Evolutionary conservation across 2,113 vertebrate genomes (phyloP), one percentile per base, ranked within the genome.

Genomic region (Pseudopodoces humilis): DNA sequence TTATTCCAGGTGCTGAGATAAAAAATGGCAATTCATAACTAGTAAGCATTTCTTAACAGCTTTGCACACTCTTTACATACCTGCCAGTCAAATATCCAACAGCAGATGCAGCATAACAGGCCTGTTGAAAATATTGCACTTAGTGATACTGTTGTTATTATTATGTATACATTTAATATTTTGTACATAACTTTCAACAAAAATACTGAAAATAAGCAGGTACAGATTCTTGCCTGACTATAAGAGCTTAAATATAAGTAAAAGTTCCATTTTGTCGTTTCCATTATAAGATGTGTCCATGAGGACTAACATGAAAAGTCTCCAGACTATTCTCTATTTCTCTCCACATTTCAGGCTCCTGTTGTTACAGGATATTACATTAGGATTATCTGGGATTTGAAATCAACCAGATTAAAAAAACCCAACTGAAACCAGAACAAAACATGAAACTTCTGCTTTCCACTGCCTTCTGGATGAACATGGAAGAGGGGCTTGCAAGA

Each of bases 71-170:
- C 62, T 44, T 58, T 58, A 85, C 22, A 5, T 33, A 84, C 23
- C 98, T 98, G 96, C 98, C 99, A 81, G 99, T 99, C 70, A 99
- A 98, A 96, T 99, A 99, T 75, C 99, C 99, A 87, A 99, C 49
- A 18, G 98, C 99, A 69, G 99, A 99, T 31, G 99, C 99, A 96
- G 99, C 99, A 31, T 99, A 99, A 82, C 98, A 99, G 30, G 99
- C 99, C 99, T 99, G 72, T 93, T 70, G 85, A 95, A 95, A 93
- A 95, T 10, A 92, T 1, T 13, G 1, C 18, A 49, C 8, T 82
- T 81, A 70, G 23, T 93, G 11, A 63, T 7, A 77, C 11, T 39
- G 14, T 78, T 49, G n/a, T 35, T 43, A 47, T n/a, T 72, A 69
- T 39, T 31, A 71, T 18, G 12, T 7, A 56, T 4, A 52, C 4